Evolutionary conservation across 2,113 vertebrate genomes (phyloP).

Genomic region (Clupea harengus): DNA sequence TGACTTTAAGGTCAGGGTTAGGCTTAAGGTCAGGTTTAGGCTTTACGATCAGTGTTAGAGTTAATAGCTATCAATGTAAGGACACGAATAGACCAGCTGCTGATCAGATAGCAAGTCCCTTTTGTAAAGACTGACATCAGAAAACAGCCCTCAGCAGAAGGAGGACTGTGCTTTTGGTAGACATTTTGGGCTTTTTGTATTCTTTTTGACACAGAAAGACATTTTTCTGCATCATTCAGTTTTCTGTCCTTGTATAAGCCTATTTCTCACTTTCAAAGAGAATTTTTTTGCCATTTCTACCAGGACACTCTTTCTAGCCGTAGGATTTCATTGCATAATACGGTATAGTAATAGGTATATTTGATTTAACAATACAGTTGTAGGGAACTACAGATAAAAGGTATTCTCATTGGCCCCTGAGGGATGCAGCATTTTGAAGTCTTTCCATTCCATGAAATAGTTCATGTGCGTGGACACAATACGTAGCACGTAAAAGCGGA

Average conservation of each 20-base stretch:
- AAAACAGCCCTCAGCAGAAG: background rate
- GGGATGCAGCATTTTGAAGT: background rate
- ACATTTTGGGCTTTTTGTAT: background rate
- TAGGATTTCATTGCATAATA: background rate
- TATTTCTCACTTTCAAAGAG: background rate
- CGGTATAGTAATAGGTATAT: background rate
- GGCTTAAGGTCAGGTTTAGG: background rate
- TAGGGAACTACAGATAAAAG: background rate
- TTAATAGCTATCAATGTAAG: background rate
- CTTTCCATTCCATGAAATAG: background rate
- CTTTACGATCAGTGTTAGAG: background rate
- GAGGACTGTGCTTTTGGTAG: background rate
- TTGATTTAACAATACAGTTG: background rate
- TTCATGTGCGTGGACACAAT: background rate
- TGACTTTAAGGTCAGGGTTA: background rate
- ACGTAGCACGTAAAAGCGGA: background rate
- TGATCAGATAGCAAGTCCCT: background rate
- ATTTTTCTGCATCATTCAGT: background rate
- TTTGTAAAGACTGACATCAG: background rate
- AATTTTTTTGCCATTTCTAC: background rate
- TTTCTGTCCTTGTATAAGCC: background rate
- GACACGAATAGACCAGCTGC: background rate
- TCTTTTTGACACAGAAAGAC: background rate
- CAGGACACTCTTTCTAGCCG: background rate
- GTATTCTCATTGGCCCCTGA: background rate